Evolutionary conservation across 2,888 invertebrate genomes (phyloP).

Genomic region (Thecophora atra): DNA sequence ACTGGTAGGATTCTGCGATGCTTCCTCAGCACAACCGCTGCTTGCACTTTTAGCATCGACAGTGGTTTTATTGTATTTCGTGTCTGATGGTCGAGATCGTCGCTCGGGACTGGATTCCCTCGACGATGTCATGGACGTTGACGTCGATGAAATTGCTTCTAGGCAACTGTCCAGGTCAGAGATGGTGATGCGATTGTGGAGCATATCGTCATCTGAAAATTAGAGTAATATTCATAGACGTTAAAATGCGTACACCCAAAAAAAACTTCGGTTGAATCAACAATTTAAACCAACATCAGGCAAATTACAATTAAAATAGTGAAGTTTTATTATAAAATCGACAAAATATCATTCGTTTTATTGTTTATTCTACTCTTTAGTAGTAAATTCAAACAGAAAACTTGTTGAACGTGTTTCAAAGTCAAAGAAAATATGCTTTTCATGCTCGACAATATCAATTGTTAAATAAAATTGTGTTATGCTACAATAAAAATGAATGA

Average conservation of each 20-base stretch:
- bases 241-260: too few relatives aligned
- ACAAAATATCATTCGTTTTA: too few relatives aligned
- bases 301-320: too few relatives aligned
- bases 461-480: background rate
- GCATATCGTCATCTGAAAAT: slow-evolving; percentile 43
- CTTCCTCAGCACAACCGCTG: background rate
- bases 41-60: background rate
- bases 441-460: background rate
- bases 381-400: too few relatives aligned
- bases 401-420: too few relatives aligned
- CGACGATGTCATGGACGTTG: slow-evolving; percentile 54
- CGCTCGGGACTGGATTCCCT: slow-evolving; percentile 53
- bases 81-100: background rate
- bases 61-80: slow-evolving; percentile 17
- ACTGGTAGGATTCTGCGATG: background rate
- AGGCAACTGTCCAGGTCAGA: slow-evolving; percentile 53
- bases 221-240: slow-evolving; percentile 1
- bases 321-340: too few relatives aligned
- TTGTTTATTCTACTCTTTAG: too few relatives aligned
- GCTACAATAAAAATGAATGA: background rate
- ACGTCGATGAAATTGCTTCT: slow-evolving; percentile 53
- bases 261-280: too few relatives aligned
- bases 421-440: too few relatives aligned
- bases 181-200: slow-evolving; percentile 47
- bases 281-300: too few relatives aligned